phyloP scores from a whole-genome alignment of 2,113 vertebrate species.

The Danionella cerebrum region DNA sequence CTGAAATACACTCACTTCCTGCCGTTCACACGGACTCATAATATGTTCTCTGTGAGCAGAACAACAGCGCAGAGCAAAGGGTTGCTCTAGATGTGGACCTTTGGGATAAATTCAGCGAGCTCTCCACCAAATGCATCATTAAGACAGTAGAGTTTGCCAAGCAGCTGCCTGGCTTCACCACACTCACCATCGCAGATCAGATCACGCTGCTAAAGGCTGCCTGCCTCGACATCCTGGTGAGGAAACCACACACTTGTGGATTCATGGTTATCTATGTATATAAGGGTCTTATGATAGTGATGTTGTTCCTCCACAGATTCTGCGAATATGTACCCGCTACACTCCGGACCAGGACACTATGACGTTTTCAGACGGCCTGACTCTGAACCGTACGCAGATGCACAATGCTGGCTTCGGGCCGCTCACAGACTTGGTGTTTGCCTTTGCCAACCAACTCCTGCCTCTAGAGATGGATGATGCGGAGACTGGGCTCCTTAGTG shows the following conservation, averaged over 20 bases:
- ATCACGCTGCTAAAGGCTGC: constrained; percentile 67
- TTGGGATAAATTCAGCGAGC: constrained; percentile 68
- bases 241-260: neutral
- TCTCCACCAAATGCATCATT: constrained; percentile 68
- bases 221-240: constrained; percentile 66
- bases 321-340: constrained; percentile 67
- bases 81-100: constrained; percentile 62
- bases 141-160: constrained; percentile 69
- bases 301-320: constrained; percentile 44
- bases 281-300: neutral
- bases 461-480: constrained; percentile 90
- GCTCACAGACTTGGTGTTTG: constrained; percentile 65
- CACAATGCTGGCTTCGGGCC: constrained; percentile 67
- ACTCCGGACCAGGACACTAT: constrained; percentile 70
- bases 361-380: constrained; percentile 93
- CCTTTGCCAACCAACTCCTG: constrained; percentile 86
- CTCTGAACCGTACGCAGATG: constrained; percentile 80
- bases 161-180: constrained; percentile 64
- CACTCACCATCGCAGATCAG: constrained; percentile 63
- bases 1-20: too few species aligned
- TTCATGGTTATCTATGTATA: neutral
- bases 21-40: too few species aligned
- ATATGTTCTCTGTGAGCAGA: constrained; percentile 34
- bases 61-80: constrained; percentile 58
- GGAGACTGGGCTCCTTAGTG: constrained; percentile 85